phyloP scores from a whole-genome alignment of 1,140 invertebrate species.

The Drosophila pseudoananassae region DNA sequence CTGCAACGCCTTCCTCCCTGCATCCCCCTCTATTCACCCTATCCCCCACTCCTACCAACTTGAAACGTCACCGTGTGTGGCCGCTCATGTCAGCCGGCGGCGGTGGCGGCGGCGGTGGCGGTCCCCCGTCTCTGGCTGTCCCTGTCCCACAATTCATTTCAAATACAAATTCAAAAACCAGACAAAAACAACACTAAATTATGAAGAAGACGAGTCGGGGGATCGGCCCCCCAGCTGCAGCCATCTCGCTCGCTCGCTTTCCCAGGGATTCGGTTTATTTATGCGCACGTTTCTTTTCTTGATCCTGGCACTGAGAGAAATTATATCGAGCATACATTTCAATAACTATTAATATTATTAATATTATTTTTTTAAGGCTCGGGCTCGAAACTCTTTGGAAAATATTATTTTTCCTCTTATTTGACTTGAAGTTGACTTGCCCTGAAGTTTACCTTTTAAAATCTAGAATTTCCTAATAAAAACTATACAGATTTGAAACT shows the following conservation, averaged over 20 bases:
- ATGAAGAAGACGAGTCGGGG: constrained; percentile 6
- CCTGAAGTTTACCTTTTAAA: no score
- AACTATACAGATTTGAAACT: no score
- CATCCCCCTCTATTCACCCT: not conserved
- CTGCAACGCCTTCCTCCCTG: no score
- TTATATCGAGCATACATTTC: not conserved
- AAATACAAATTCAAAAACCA: constrained; percentile 56
- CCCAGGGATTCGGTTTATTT: constrained; percentile 55
- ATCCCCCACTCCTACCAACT: not conserved
- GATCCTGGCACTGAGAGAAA: constrained; percentile 11
- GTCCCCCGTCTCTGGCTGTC: not conserved
- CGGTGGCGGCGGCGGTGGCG: constrained; percentile 24
- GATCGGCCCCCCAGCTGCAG: constrained; percentile 1
- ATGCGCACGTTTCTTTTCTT: constrained; percentile 58
- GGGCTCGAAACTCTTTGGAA: not conserved
- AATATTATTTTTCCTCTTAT: not conserved
- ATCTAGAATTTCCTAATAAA: no score
- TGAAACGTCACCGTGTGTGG: constrained; percentile 48
- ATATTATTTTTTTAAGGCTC: no score
- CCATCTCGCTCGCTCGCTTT: constrained; percentile 4
- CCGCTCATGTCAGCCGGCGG: constrained; percentile 63
- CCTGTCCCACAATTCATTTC: constrained; percentile 58
- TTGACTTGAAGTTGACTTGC: no score
- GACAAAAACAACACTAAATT: constrained; percentile 58
- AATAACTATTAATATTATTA: no score